A percentile compares a stretch with the other conserved stretches of the same genome.
phyloP scores from a whole-genome alignment of 2,888 invertebrate species.

The Eristalis arbustorum region DNA sequence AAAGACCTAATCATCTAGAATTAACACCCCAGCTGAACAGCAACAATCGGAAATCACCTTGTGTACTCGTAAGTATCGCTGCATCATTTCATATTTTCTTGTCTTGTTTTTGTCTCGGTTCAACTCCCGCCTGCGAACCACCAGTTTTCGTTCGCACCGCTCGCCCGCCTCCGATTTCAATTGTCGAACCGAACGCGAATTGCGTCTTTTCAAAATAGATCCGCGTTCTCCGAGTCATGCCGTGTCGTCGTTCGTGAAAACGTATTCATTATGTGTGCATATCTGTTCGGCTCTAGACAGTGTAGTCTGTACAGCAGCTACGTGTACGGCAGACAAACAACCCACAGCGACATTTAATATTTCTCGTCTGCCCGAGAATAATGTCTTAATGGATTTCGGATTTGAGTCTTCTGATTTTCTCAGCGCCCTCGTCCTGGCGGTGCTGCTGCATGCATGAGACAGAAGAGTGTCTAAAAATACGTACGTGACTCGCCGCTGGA shows the following conservation, averaged over 20 bases:
- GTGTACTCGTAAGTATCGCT: slow-evolving; percentile 74
- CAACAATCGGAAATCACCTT: slow-evolving; percentile 76
- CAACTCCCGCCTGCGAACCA: neutral
- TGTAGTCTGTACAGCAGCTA: neutral
- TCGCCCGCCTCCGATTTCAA: slow-evolving; percentile 35
- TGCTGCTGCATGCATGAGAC: neutral
- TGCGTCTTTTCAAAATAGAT: slow-evolving; percentile 53
- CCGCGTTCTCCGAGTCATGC: neutral
- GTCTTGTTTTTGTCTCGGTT: neutral
- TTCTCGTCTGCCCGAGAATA: slow-evolving; percentile 39
- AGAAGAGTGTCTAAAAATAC: slow-evolving; percentile 53
- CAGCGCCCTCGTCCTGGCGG: slow-evolving; percentile 9
- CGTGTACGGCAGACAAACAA: slow-evolving; percentile 21
- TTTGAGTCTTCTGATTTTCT: slow-evolving; percentile 18
- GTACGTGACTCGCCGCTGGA: slow-evolving; percentile 32
- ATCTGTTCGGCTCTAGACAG: neutral
- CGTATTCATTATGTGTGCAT: slow-evolving; percentile 8
- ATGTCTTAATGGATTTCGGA: slow-evolving; percentile 62
- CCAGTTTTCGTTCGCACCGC: too few relatives aligned
- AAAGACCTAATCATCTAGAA: slow-evolving; percentile 80
- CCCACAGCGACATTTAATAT: slow-evolving; percentile 53
- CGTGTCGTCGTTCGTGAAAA: slow-evolving; percentile 2
- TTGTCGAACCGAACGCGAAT: slow-evolving; percentile 16
- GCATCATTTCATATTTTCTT: neutral
- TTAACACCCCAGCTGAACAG: slow-evolving; percentile 78